phyloP scores from a whole-genome alignment of 2,797 vertebrate species.

The Xenentodon cancila region DNA sequence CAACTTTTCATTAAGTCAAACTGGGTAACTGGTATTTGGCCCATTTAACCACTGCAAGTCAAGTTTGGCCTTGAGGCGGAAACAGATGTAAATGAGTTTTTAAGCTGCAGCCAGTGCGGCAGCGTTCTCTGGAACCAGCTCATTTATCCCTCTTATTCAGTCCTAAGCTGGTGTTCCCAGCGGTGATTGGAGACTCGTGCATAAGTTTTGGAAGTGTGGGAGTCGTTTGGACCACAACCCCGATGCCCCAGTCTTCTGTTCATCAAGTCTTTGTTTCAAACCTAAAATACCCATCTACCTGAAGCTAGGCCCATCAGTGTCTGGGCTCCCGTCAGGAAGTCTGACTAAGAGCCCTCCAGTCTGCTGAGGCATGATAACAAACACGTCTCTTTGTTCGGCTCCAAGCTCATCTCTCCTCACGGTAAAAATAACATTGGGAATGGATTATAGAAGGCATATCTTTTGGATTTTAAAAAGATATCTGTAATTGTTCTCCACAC shows the following conservation, averaged over 20 bases:
- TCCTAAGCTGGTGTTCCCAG: slow-evolving; percentile 69
- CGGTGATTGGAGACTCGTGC: slow-evolving; percentile 51
- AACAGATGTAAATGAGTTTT: slow-evolving; percentile 77
- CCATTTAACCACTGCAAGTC: slow-evolving; percentile 27
- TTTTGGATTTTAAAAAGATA: not conserved
- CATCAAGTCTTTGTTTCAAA: slow-evolving; percentile 53
- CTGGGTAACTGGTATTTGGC: slow-evolving; percentile 55
- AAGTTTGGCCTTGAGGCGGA: slow-evolving; percentile 57
- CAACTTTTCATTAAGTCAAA: too few species aligned
- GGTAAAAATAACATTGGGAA: slow-evolving; percentile 31
- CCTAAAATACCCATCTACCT: slow-evolving; percentile 56
- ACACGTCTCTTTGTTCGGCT: slow-evolving; percentile 40
- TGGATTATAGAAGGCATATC: not conserved
- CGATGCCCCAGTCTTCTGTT: slow-evolving; percentile 59
- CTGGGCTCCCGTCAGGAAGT: slow-evolving; percentile 55
- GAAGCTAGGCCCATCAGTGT: slow-evolving; percentile 46
- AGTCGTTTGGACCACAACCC: slow-evolving; percentile 57
- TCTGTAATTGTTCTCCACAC: slow-evolving; percentile 29
- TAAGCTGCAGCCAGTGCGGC: slow-evolving; percentile 64
- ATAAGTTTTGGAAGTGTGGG: slow-evolving; percentile 46
- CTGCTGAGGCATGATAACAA: slow-evolving; percentile 50
- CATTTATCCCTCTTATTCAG: slow-evolving; percentile 71
- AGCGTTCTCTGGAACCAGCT: slow-evolving; percentile 69
- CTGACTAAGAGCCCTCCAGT: slow-evolving; percentile 45
- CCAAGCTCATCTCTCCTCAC: slow-evolving; percentile 13